These are phyloP conservation scores for Pseudomyrmex flavicornis DNA, from an alignment of 1,140 invertebrate species.

Conservation along the genomic window DNA sequence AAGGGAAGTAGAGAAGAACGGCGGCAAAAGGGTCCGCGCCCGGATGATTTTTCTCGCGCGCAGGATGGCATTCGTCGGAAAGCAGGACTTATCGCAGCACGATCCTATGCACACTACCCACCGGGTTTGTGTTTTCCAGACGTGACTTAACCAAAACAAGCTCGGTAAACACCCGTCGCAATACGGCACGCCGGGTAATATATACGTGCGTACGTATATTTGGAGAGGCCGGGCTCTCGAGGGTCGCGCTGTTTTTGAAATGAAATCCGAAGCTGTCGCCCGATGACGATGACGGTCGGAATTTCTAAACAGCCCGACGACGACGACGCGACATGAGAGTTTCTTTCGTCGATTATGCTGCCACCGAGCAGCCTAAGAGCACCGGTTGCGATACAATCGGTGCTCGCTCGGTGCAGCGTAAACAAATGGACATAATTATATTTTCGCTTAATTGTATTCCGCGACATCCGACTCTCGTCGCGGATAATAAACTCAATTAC, in stretches of 20 bases:
- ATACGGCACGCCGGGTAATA: conserved; percentile 9
- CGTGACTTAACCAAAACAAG: conserved; percentile 60
- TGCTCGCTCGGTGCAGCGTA: too few relatives aligned
- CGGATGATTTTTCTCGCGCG: conserved; percentile 15
- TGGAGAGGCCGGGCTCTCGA: conserved; percentile 25
- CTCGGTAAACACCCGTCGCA: conserved; percentile 42
- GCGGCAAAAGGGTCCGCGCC: not conserved
- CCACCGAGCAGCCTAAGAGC: too few relatives aligned
- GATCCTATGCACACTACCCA: conserved; percentile 50
- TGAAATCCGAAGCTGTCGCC: conserved; percentile 46
- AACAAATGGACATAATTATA: not conserved
- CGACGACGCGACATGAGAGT: not conserved
- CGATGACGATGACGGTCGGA: conserved; percentile 48
- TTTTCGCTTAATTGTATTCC: not conserved
- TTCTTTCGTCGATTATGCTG: not conserved
- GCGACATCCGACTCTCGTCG: not conserved
- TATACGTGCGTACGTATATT: conserved; percentile 37
- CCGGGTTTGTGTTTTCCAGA: conserved; percentile 50
- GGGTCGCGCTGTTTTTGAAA: conserved; percentile 44
- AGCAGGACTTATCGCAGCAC: conserved; percentile 47
- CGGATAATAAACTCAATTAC: not conserved
- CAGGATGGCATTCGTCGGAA: conserved; percentile 43
- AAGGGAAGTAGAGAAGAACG: not conserved
- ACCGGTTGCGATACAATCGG: too few relatives aligned
- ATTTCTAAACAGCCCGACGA: conserved; percentile 26